Percentiles rank a stretch among this genome's conserved stretches.
phyloP scores from a whole-genome alignment of 2,888 invertebrate species.

The Lithophane ornitopus region DNA sequence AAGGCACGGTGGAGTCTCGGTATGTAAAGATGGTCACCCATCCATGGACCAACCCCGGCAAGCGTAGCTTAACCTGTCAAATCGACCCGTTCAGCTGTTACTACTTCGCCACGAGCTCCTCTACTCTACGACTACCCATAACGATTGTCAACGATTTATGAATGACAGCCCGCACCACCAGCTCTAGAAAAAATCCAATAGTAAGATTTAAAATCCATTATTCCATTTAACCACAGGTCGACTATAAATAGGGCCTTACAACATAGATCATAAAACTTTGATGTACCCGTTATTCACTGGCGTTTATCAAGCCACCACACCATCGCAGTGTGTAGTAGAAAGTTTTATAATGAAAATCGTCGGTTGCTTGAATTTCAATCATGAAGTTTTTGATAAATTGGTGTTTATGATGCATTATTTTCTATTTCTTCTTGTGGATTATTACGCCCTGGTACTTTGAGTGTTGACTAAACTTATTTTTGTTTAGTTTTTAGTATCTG shows the following conservation, averaged over 20 bases:
- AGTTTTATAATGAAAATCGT: constrained; percentile 38
- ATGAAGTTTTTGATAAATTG: constrained; percentile 49
- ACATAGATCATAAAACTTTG: constrained; percentile 49
- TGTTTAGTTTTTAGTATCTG: neutral
- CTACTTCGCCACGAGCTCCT: too few relatives aligned
- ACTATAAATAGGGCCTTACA: neutral
- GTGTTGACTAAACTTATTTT: too few relatives aligned
- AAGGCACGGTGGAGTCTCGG: too few relatives aligned
- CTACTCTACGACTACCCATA: neutral
- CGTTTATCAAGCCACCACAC: constrained; percentile 70
- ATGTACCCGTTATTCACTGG: constrained; percentile 73
- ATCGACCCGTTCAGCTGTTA: too few relatives aligned
- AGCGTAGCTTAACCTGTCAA: too few relatives aligned
- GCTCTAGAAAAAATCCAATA: neutral
- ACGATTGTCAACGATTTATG: neutral
- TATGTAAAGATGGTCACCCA: too few relatives aligned
- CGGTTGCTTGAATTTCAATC: constrained; percentile 52
- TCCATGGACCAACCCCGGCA: too few relatives aligned
- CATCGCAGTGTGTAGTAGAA: constrained; percentile 16
- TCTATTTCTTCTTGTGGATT: neutral
- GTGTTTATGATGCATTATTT: constrained; percentile 21
- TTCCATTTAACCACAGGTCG: neutral
- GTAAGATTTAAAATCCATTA: neutral
- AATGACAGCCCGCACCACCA: neutral
- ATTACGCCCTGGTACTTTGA: constrained; percentile 15